Percentiles rank a stretch among this genome's conserved stretches.
These are phyloP conservation scores for Eupithecia centaureata DNA, from an alignment of 2,888 invertebrate species.

Conservation along the genomic window DNA sequence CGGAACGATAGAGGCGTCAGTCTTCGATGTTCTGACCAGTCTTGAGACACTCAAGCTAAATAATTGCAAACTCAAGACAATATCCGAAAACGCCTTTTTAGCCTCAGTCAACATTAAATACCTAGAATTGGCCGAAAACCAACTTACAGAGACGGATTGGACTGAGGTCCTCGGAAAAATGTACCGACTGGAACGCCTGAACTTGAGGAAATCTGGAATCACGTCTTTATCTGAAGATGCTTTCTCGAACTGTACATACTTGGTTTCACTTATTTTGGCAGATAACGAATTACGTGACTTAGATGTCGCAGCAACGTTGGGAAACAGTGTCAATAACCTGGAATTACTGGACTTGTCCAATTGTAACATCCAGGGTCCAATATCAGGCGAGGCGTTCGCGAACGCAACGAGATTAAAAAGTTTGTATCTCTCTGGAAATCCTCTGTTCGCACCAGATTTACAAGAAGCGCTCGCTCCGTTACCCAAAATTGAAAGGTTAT, in stretches of 20 bases:
- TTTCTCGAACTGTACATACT: conserved; percentile 86
- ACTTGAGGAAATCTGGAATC: conserved; percentile 85
- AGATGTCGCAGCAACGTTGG: conserved; percentile 86
- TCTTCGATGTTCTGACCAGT: conserved; percentile 86
- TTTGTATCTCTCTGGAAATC: conserved; percentile 87
- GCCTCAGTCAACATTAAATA: conserved; percentile 85
- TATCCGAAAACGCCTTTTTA: conserved; percentile 83
- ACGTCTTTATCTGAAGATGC: conserved; percentile 86
- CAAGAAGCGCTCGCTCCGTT: conserved; percentile 86
- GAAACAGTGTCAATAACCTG: conserved; percentile 86
- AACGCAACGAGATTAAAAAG: conserved; percentile 87
- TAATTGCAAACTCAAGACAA: conserved; percentile 85
- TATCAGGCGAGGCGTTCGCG: conserved; percentile 87
- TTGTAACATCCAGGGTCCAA: conserved; percentile 86
- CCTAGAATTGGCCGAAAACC: conserved; percentile 86
- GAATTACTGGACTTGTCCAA: conserved; percentile 87
- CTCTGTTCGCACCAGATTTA: conserved; percentile 87
- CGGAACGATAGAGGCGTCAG: conserved; percentile 79
- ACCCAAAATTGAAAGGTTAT: conserved; percentile 86
- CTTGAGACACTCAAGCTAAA: conserved; percentile 87
- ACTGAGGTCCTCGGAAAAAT: conserved; percentile 85
- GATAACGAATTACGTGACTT: conserved; percentile 86
- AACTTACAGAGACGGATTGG: conserved; percentile 84
- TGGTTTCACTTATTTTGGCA: conserved; percentile 85
- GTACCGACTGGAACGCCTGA: conserved; percentile 85